A percentile compares a stretch with the other conserved stretches of the same genome.
These are phyloP conservation scores for Ephialtes manifestator DNA, from an alignment of 2,888 invertebrate species.

Conservation along the genomic window DNA sequence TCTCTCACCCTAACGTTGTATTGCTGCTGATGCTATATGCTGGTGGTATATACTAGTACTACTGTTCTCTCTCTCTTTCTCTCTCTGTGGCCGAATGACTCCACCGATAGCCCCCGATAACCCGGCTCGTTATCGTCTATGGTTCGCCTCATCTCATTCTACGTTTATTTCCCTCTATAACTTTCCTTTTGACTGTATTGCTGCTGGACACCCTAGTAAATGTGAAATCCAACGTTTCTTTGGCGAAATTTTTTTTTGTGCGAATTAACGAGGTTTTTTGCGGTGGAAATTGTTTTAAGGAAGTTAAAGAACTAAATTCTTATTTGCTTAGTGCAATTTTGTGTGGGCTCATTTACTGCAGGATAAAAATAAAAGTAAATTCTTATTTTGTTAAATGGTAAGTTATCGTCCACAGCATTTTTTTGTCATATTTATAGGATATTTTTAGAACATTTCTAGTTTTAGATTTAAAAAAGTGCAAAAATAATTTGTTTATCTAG, in stretches of 20 bases:
- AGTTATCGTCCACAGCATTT: no score
- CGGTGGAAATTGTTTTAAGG: no score
- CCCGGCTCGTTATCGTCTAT: constrained; percentile 74
- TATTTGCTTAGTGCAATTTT: no score
- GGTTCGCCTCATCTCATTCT: constrained; percentile 63
- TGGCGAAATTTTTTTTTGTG: background rate
- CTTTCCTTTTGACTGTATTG: constrained; percentile 15
- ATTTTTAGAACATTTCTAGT: no score
- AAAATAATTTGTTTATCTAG: no score
- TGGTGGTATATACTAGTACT: background rate
- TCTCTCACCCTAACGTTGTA: constrained; percentile 27
- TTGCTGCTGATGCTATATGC: background rate
- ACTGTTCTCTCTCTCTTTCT: background rate
- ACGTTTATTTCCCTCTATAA: constrained; percentile 5
- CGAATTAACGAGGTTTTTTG: background rate
- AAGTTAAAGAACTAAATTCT: no score
- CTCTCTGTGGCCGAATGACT: constrained; percentile 7
- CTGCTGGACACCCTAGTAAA: background rate
- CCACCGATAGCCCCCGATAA: constrained; percentile 47
- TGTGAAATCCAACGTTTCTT: background rate
- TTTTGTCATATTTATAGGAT: no score
- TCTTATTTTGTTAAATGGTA: no score
- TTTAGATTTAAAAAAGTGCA: no score
- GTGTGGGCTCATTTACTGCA: no score
- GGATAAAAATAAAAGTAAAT: no score